Evolutionary conservation across 2,113 vertebrate genomes (phyloP).

Genomic region (Picathartes gymnocephalus): DNA sequence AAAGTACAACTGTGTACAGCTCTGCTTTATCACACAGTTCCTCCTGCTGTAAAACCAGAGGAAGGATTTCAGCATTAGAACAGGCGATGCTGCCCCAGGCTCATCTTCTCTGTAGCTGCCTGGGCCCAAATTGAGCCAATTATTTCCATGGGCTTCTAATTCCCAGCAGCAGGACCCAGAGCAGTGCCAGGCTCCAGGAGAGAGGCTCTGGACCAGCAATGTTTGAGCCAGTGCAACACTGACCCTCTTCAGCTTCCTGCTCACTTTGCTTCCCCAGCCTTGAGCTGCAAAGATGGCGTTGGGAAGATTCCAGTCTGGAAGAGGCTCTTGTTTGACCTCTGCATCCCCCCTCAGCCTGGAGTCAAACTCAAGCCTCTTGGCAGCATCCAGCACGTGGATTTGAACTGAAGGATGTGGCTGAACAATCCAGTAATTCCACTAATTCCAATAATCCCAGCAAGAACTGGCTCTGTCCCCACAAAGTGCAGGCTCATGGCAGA

Average conservation of each 20-base stretch:
- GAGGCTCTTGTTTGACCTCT: not conserved
- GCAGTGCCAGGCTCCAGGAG: not conserved
- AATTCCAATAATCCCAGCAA: not conserved
- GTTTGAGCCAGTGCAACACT: too few species aligned
- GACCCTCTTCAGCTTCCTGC: not conserved
- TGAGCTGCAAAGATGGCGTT: not conserved
- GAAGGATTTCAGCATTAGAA: not conserved
- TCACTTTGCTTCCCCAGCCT: not conserved
- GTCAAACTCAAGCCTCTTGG: not conserved
- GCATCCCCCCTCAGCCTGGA: not conserved
- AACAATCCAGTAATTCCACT: not conserved
- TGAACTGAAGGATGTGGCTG: not conserved
- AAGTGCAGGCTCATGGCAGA: rapidly evolving
- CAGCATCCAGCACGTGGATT: not conserved
- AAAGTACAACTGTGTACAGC: rapidly evolving
- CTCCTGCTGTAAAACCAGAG: not conserved
- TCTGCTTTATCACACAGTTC: rapidly evolving
- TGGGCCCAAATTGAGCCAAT: not conserved
- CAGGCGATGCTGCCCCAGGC: rapidly evolving
- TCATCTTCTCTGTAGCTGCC: not conserved
- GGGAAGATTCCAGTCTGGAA: not conserved
- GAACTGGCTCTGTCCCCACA: not conserved
- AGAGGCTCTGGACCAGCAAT: rapidly evolving
- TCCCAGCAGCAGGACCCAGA: not conserved
- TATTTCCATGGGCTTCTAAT: not conserved